These are phyloP conservation scores for Drosophila eugracilis DNA, from an alignment of 1,140 invertebrate species.

Conservation along the genomic window DNA sequence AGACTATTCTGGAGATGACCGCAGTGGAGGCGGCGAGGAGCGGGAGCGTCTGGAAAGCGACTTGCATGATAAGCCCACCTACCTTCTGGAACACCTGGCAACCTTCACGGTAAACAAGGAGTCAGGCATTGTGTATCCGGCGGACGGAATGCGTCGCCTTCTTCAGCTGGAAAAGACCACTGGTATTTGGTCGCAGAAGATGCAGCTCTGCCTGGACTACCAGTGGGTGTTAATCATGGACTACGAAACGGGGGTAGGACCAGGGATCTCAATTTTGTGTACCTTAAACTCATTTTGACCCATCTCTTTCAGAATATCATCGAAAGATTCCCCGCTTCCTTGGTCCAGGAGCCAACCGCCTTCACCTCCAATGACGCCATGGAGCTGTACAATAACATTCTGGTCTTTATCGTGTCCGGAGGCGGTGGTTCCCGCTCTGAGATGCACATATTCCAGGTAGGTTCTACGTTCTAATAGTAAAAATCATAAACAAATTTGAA, in stretches of 20 bases:
- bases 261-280: rapidly evolving
- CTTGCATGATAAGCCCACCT: constrained; percentile 89
- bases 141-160: constrained; percentile 97
- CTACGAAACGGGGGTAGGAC: constrained; percentile 95
- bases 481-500: too few relatives aligned
- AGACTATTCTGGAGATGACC: constrained; percentile 81
- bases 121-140: constrained; percentile 93
- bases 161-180: constrained; percentile 98
- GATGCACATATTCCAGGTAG: constrained; percentile 98
- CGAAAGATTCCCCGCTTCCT: constrained; percentile 96
- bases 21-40: constrained; percentile 76
- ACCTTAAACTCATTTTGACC: neutral
- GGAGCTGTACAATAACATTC: constrained; percentile 99
- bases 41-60: constrained; percentile 71
- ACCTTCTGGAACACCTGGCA: constrained; percentile 98
- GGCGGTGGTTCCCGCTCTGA: constrained; percentile 90
- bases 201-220: constrained; percentile 95
- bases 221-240: constrained; percentile 97
- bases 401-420: constrained; percentile 96
- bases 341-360: constrained; percentile 97
- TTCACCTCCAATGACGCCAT: constrained; percentile 98
- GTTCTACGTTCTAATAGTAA: neutral
- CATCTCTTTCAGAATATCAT: constrained; percentile 92
- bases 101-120: constrained; percentile 97
- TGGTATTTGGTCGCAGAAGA: constrained; percentile 99